These are phyloP conservation scores for Plutella xylostella DNA, from an alignment of 2,888 invertebrate species.

Conservation along the genomic window DNA sequence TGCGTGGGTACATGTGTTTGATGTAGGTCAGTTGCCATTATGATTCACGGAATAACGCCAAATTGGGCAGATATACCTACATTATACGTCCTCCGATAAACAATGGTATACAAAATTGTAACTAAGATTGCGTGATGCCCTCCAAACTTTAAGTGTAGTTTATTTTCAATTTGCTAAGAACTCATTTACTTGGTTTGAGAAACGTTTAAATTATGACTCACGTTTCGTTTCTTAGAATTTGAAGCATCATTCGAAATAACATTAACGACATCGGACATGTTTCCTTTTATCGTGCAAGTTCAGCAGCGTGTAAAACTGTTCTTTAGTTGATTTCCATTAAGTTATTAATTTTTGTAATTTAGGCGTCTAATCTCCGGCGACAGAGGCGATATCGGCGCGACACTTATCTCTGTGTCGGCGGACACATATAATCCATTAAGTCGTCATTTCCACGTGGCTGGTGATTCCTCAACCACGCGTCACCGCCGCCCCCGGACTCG, in stretches of 20 bases:
- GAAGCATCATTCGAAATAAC: conserved; percentile 27
- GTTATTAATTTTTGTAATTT: conserved; percentile 65
- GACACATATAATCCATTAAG: conserved; percentile 70
- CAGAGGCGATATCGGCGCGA: conserved; percentile 51
- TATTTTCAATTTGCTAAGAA: conserved; percentile 10
- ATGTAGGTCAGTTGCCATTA: conserved; percentile 49
- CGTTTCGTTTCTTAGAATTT: conserved; percentile 22
- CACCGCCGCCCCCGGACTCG: conserved; percentile 52
- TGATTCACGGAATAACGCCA: conserved; percentile 36
- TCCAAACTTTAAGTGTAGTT: background rate
- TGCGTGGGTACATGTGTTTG: conserved; percentile 43
- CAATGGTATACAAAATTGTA: conserved; percentile 24
- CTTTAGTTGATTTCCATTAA: conserved; percentile 54
- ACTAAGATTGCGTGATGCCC: conserved; percentile 19
- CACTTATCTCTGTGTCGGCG: conserved; percentile 66
- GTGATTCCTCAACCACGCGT: conserved; percentile 67
- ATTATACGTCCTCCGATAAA: too few relatives aligned
- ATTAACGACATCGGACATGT: conserved; percentile 20
- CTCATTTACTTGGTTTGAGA: background rate
- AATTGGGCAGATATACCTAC: conserved; percentile 23
- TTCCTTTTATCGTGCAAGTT: conserved; percentile 34
- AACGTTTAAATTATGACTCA: background rate
- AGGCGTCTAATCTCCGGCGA: conserved; percentile 58
- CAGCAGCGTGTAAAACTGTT: conserved; percentile 51
- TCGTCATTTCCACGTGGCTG: conserved; percentile 67